A percentile compares a stretch with the other conserved stretches of the same genome.
phyloP scores from a whole-genome alignment of 64 coral and sea anemone genomes.

The Pocillopora damicornis region DNA sequence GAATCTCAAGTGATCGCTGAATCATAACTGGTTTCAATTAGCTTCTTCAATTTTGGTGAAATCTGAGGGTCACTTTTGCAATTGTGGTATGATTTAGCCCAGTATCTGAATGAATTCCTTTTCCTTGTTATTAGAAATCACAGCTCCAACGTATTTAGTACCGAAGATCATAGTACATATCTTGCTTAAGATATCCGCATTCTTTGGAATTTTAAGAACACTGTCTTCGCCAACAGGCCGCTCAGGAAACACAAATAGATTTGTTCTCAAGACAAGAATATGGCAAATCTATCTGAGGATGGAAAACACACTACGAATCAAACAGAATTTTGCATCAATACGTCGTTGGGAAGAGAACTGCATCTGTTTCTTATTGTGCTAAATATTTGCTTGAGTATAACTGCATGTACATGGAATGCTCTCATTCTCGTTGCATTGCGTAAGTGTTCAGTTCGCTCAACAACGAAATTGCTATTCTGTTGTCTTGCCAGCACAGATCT shows the following conservation, averaged over 20 bases:
- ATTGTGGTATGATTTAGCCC: too few species aligned
- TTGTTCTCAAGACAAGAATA: not conserved
- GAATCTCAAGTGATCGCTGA: too few species aligned
- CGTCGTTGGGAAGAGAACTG: not conserved
- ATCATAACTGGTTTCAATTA: too few species aligned
- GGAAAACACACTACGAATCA: not conserved
- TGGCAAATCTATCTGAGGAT: not conserved
- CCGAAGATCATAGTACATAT: too few species aligned
- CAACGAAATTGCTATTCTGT: not conserved
- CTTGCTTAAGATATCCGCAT: too few species aligned
- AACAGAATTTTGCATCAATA: not conserved
- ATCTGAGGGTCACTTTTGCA: too few species aligned
- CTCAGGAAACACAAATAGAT: not conserved
- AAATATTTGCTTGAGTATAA: not conserved
- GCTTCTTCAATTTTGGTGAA: too few species aligned
- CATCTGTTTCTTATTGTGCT: not conserved
- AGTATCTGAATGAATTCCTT: too few species aligned
- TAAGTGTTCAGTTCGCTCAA: not conserved
- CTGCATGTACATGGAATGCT: not conserved
- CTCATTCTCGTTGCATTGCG: not conserved
- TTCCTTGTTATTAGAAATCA: too few species aligned
- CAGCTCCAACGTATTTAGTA: too few species aligned
- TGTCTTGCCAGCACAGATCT: conserved; percentile 5
- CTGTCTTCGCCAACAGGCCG: not conserved
- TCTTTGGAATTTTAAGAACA: too few species aligned